phyloP scores from a whole-genome alignment of 2,113 vertebrate species.

The Syngnathus typhle region DNA sequence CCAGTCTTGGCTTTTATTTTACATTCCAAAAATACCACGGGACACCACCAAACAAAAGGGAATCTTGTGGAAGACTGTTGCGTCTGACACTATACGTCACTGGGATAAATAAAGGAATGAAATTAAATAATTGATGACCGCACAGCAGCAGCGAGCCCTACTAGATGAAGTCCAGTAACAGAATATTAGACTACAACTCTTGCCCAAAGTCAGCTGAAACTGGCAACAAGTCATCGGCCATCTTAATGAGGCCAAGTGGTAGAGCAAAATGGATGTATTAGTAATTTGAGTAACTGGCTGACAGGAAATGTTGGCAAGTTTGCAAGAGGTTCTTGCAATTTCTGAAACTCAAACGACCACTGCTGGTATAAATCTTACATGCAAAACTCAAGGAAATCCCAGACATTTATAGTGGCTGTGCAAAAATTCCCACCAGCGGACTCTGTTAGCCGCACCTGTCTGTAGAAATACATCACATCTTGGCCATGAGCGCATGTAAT shows the following conservation, averaged over 20 bases:
- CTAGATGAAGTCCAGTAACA: no score
- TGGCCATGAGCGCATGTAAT: not conserved
- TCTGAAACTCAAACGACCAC: not conserved
- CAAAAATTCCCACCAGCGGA: not conserved
- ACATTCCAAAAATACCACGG: no score
- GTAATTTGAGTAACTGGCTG: not conserved
- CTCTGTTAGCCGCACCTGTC: conserved; percentile 5
- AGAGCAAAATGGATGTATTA: not conserved
- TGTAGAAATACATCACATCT: not conserved
- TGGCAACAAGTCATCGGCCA: not conserved
- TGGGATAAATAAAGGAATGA: no score
- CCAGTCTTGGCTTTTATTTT: no score
- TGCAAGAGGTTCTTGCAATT: not conserved
- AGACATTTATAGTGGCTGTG: not conserved
- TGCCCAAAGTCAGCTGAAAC: not conserved
- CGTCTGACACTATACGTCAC: no score
- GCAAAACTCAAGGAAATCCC: not conserved
- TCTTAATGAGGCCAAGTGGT: not conserved
- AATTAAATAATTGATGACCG: no score
- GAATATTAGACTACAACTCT: not conserved
- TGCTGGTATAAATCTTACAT: not conserved
- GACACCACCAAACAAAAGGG: no score
- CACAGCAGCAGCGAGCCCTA: no score
- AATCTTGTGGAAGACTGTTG: no score
- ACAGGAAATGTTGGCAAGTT: not conserved